Base-by-base conservation (phyloP, 2,113 vertebrate genomes). In the Chlamydotis undulata region DNA sequence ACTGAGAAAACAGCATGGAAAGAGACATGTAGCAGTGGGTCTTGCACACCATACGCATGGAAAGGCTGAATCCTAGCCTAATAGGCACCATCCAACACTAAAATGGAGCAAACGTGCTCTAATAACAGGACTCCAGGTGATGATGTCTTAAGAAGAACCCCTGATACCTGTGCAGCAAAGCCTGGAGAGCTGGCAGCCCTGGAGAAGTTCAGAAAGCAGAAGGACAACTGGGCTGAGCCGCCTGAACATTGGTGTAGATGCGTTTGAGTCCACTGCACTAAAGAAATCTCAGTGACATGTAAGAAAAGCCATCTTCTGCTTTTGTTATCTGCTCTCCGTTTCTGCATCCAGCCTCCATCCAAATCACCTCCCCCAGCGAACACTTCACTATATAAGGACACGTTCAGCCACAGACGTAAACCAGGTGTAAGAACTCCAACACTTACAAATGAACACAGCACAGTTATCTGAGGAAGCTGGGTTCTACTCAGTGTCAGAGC, bases 1-100 rank as follows among this genome's bases (percentile, higher is more conserved):
- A 55, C 35, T n/a, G 73, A 74, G 78, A n/a, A 21, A 52, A 17
- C 29, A 28, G 59, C n/a, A 19, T 0, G 37, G 59, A 8, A 29
- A 16, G 57, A 74, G 37, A 65, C 9, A 6, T 2, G 31, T 1
- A 53, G 12, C 25, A 3, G 0, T 4, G 39, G 56, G 49, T 13
- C 19, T 43, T 9, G 1, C 13, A n/a, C 12, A 22, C 2, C 4
- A 53, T 24, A 13, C 6, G 16, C 19, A 73, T 0, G n/a, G 35
- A 53, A 25, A 45, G 52, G 74, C 57, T 53, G 53, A 52, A 5
- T 7, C 41, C 21, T 2, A 0, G 7, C 19, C 77, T 23, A 28
- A 28, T 0, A 4, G 49, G 31, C 7, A 3, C 2, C 22, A 37
- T 9, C 19, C 33, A 43, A 39, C 8, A 2, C 3, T 5, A 8